These are phyloP conservation scores for Steatornis caripensis DNA, from an alignment of 2,113 vertebrate species.

Conservation along the genomic window DNA sequence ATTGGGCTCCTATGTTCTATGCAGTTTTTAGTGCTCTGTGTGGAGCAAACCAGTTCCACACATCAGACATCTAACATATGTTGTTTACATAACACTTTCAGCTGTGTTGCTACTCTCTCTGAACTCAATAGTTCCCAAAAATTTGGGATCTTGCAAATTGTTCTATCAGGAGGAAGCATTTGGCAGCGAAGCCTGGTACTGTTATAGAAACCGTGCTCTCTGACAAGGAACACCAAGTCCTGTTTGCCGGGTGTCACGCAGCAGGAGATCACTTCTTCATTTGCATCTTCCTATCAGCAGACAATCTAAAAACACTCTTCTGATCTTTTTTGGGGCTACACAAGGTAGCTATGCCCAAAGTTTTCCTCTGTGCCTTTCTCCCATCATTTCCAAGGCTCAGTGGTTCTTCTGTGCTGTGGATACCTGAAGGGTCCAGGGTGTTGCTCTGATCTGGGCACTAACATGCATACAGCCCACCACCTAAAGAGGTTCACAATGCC, in stretches of 20 bases:
- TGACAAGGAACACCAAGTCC: conserved; percentile 23
- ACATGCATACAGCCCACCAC: neutral
- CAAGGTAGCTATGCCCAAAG: neutral
- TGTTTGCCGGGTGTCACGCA: neutral
- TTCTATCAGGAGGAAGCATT: neutral
- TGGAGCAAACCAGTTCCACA: neutral
- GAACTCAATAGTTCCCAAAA: conserved; percentile 49
- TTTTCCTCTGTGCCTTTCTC: neutral
- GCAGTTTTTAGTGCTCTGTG: neutral
- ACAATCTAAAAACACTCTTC: neutral
- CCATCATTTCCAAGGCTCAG: neutral
- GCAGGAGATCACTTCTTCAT: neutral
- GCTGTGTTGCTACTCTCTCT: conserved; percentile 37
- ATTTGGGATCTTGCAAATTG: conserved; percentile 20
- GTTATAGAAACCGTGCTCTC: neutral
- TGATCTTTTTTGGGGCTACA: neutral
- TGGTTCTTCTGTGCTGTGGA: neutral
- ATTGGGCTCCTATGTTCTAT: neutral
- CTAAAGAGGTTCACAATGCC: neutral
- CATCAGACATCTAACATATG: conserved; percentile 40
- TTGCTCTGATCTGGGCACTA: neutral
- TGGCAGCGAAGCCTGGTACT: neutral
- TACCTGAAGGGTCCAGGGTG: neutral
- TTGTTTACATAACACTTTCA: conserved; percentile 49
- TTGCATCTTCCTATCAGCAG: neutral